A percentile compares a stretch with the other conserved stretches of the same genome.
These are phyloP conservation scores for Eilema sororculum DNA, from an alignment of 2,888 invertebrate species.

Conservation along the genomic window DNA sequence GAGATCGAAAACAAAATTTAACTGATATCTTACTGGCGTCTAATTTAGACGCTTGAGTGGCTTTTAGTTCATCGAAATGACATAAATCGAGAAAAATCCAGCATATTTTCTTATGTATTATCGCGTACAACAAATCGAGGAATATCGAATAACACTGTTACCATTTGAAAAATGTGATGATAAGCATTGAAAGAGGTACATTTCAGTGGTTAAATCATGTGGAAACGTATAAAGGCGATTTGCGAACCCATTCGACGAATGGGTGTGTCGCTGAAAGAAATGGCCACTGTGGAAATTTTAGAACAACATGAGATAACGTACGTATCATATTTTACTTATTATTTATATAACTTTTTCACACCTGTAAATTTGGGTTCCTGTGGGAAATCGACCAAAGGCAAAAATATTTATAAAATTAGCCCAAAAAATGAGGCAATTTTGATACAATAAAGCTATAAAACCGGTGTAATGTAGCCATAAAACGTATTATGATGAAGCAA, in stretches of 20 bases:
- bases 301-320: not conserved
- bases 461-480: conserved; percentile 45
- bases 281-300: not conserved
- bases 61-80: too few relatives aligned
- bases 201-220: conserved; percentile 12
- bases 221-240: conserved; percentile 13
- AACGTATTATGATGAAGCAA: conserved; percentile 48
- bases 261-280: conserved; percentile 4
- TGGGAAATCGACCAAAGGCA: not conserved
- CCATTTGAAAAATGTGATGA: not conserved
- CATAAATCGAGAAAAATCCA: not conserved
- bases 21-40: too few relatives aligned
- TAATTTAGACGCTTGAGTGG: too few relatives aligned
- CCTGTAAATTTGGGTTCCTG: not conserved
- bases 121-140: not conserved
- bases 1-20: too few relatives aligned
- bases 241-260: conserved; percentile 3
- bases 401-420: conserved; percentile 10
- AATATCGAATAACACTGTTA: not conserved
- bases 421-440: conserved; percentile 41
- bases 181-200: conserved; percentile 8
- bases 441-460: conserved; percentile 50
- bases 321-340: not conserved
- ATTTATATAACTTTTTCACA: conserved; percentile 3
- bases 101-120: not conserved